phyloP scores from a whole-genome alignment of 2,113 vertebrate species.

The Heloderma charlesbogerti region DNA sequence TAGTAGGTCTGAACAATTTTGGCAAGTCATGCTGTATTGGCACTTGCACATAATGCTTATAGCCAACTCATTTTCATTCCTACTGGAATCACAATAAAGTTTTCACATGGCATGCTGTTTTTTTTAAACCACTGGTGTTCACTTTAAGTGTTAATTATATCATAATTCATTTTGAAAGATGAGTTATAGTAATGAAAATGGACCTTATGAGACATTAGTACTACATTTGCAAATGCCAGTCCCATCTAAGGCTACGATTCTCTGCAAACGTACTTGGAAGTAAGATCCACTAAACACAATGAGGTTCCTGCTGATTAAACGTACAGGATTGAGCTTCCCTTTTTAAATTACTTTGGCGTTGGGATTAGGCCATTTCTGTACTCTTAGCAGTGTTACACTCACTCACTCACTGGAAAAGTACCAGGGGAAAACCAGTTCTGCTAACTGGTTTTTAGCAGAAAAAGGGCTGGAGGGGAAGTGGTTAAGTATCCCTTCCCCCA shows the following conservation, averaged over 20 bases:
- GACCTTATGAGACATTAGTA: too few species aligned
- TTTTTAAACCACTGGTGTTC: not conserved
- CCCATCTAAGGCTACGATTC: not conserved
- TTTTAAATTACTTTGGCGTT: not conserved
- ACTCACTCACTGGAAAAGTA: too few species aligned
- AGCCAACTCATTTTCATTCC: constrained; percentile 9
- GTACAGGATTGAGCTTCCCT: not conserved
- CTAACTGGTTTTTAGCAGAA: not conserved
- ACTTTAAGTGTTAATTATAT: not conserved
- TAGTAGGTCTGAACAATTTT: not conserved
- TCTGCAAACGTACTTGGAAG: not conserved
- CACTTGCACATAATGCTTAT: accelerated
- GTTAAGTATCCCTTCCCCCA: not conserved
- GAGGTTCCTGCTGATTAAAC: too few species aligned
- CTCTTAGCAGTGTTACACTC: not conserved
- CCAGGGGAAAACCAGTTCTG: too few species aligned
- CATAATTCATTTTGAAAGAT: not conserved
- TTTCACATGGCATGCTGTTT: not conserved
- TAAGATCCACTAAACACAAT: not conserved
- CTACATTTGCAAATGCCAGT: not conserved
- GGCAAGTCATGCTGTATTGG: not conserved
- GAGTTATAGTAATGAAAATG: not conserved
- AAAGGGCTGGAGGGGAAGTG: not conserved
- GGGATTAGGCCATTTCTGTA: not conserved
- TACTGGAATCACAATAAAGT: not conserved